phyloP scores from a whole-genome alignment of 2,113 vertebrate genomes.

The Dryoscopus gambensis region DNA sequence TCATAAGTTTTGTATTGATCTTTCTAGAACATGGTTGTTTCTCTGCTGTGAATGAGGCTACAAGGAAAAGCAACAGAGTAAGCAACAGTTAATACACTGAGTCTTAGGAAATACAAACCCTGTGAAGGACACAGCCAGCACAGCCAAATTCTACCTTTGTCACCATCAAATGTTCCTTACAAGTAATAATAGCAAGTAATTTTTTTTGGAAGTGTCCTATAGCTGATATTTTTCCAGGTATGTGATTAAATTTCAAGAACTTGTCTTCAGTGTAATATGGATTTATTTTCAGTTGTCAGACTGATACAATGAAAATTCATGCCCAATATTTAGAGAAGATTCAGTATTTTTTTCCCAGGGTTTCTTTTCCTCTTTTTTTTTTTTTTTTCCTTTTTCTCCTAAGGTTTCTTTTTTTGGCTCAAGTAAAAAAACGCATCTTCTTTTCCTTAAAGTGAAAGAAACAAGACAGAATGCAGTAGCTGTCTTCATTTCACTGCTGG shows the following conservation, averaged over 20 bases:
- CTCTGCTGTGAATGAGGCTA: neutral
- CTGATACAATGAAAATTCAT: neutral
- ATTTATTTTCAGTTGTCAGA: neutral
- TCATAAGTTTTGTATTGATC: neutral
- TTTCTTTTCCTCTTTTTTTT: neutral
- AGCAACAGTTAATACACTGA: neutral
- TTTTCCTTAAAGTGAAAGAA: slow-evolving; percentile 2
- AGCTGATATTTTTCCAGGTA: neutral
- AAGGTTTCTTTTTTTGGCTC: neutral
- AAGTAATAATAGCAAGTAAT: neutral
- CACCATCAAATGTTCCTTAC: neutral
- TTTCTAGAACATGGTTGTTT: neutral
- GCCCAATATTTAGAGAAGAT: neutral
- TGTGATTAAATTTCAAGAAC: neutral
- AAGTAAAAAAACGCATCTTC: neutral
- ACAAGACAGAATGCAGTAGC: neutral
- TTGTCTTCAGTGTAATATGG: neutral
- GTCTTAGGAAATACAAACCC: neutral
- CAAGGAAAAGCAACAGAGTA: neutral
- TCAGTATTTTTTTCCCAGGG: neutral
- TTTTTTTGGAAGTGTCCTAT: neutral
- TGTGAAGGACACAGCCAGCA: neutral
- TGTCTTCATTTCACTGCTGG: slow-evolving; percentile 13
- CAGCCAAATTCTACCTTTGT: neutral
- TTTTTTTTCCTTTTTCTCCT: neutral